Conservation (phyloP, 1,140 invertebrate species). For the Ericerus pela region DNA sequence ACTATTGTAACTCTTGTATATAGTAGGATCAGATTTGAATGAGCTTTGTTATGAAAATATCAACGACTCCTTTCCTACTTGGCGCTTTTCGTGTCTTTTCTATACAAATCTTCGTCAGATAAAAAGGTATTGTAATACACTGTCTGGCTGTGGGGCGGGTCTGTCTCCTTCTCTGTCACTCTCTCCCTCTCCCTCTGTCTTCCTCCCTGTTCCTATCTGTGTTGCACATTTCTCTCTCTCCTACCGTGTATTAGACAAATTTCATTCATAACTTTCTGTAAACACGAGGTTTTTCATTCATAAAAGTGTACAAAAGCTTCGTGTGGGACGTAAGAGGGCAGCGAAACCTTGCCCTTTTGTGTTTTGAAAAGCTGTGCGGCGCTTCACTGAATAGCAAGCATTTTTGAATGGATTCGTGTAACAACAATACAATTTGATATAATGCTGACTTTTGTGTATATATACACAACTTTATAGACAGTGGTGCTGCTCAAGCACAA, state of each 20-base stretch:
- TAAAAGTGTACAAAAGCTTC: slow-evolving; percentile 11
- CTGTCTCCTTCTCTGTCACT: background rate
- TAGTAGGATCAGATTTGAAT: slow-evolving; percentile 9
- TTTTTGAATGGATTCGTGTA: slow-evolving; percentile 12
- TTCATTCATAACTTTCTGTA: slow-evolving; percentile 7
- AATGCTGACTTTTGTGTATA: slow-evolving; percentile 9
- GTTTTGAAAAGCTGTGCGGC: slow-evolving; percentile 6
- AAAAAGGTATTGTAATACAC: slow-evolving; percentile 5
- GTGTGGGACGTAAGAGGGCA: background rate
- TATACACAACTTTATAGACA: slow-evolving; percentile 8
- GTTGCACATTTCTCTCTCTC: no score
- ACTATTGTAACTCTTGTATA: slow-evolving; percentile 1
- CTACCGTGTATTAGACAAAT: slow-evolving; percentile 12
- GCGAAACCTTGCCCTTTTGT: slow-evolving; percentile 7
- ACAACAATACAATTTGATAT: slow-evolving; percentile 10
- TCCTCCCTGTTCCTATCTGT: no score
- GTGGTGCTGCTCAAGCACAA: slow-evolving; percentile 5
- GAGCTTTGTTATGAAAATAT: slow-evolving; percentile 12
- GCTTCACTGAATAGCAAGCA: slow-evolving; percentile 6
- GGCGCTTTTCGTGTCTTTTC: background rate
- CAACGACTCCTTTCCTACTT: background rate
- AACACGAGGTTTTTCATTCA: slow-evolving; percentile 8
- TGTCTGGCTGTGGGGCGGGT: no score
- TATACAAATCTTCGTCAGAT: slow-evolving; percentile 6
- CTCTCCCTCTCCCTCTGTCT: background rate